Base-by-base conservation (phyloP, 2,888 invertebrate genomes). In the Tenthredo amoena region DNA sequence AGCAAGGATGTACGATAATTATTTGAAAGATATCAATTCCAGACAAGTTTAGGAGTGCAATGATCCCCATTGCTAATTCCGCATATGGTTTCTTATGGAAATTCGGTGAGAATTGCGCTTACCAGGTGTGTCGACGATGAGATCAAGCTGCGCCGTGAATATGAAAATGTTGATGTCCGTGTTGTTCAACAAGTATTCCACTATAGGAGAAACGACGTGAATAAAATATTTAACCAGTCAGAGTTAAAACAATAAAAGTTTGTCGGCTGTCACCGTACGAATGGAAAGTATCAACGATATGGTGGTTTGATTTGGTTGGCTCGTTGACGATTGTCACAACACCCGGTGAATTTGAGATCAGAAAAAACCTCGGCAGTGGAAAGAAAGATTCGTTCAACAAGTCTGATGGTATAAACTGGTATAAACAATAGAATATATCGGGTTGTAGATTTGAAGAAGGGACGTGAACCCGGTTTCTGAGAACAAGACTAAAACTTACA, bases 121-220 rank as follows among this genome's bases (percentile, higher is more conserved):
- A 95, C 98, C 98, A 88, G 97, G 95, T 21, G 97, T 97, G 89
- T 97, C 96, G 87, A 97, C 97, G 90, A 98, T 98, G 26, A 98
- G 95, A 93, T 98, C 98, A 87, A 98, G 94, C 90, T 98, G 97
- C 47, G 97, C 98, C 88, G 96, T 97, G 91, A 96, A 96, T 26
- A 97, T 96, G 50, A 95, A 95, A 0, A 97, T 95, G 82, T 95
- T 95, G 26, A 97, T 93, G 82, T 95, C 94, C 0, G 97, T 97
- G 88, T 95, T 95, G 88, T 96, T 96, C 34, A 97, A 93, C 18
- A 97, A 93, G 85, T 94, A 93, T 90, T 97, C 96, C 90, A 97
- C 97, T 96, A 15, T 47, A 93, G 84, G 95, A 93, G 93, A 94
- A 86, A 85, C 81, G 81, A 62, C 40, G 40, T 81, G 81, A 81